phyloP scores from a whole-genome alignment of 1,140 invertebrate species.

The Heterodera carotae region DNA sequence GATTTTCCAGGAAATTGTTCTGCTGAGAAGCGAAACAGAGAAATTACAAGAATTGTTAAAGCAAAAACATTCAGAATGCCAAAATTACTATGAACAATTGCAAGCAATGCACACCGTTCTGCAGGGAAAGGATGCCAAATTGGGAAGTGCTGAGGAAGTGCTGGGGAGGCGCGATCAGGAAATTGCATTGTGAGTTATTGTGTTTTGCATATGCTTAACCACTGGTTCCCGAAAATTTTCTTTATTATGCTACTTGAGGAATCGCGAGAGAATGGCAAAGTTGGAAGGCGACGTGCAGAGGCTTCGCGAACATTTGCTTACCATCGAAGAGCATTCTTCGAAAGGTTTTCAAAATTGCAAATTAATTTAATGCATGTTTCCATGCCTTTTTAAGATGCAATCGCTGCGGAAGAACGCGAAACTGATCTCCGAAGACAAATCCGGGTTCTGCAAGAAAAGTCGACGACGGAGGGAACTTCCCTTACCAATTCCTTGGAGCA shows the following conservation, averaged over 20 bases:
- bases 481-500: constrained; percentile 14
- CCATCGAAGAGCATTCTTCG: constrained; percentile 37
- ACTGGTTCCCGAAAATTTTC: too few species aligned
- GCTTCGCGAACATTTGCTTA: constrained; percentile 36
- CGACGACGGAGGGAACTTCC: background rate
- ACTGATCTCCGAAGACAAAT: constrained; percentile 40
- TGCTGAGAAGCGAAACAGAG: background rate
- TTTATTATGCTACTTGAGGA: background rate
- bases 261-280: constrained; percentile 26
- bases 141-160: constrained; percentile 17
- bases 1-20: background rate
- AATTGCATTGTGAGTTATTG: background rate
- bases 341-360: constrained; percentile 13
- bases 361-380: constrained; percentile 7
- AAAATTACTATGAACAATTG: constrained; percentile 29
- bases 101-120: constrained; percentile 22
- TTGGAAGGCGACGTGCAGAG: constrained; percentile 34
- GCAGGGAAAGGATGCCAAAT: background rate
- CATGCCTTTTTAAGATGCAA: constrained; percentile 26
- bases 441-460: constrained; percentile 30
- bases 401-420: constrained; percentile 42
- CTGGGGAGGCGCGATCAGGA: constrained; percentile 13
- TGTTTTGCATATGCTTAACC: too few species aligned
- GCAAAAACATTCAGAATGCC: constrained; percentile 29
- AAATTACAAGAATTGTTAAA: constrained; percentile 25